A percentile compares a stretch with the other conserved stretches of the same genome.
Conservation (phyloP, 1,140 invertebrate genomes). For the Thaumatotibia leucotreta region DNA sequence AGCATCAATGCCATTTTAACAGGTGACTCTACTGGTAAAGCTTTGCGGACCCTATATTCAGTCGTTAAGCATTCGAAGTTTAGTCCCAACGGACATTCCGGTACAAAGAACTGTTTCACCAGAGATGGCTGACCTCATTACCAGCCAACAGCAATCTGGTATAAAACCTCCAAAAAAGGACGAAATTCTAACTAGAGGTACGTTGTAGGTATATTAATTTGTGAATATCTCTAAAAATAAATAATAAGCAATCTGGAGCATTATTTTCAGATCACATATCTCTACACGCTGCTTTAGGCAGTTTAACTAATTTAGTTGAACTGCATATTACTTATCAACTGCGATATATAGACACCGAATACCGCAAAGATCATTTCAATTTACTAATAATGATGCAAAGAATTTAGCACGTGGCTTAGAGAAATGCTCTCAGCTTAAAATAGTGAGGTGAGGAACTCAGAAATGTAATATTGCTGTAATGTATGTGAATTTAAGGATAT, state of each 20-base stretch:
- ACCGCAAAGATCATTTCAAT: constrained; percentile 69
- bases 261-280: constrained; percentile 69
- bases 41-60: constrained; percentile 69
- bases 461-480: too few species aligned
- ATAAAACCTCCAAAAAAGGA: constrained; percentile 34
- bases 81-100: constrained; percentile 60
- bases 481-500: too few species aligned
- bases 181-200: constrained; percentile 49
- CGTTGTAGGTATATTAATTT: too few species aligned
- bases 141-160: constrained; percentile 40
- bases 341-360: constrained; percentile 53
- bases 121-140: constrained; percentile 63
- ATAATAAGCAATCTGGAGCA: not conserved
- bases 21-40: constrained; percentile 67
- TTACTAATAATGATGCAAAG: constrained; percentile 70
- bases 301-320: constrained; percentile 67
- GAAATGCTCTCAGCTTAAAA: constrained; percentile 55
- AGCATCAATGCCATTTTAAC: too few species aligned
- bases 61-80: constrained; percentile 52
- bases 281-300: constrained; percentile 65
- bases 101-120: constrained; percentile 59
- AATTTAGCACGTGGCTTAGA: constrained; percentile 66
- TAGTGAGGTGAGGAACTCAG: constrained; percentile 48
- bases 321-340: constrained; percentile 65
- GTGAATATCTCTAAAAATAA: too few species aligned